phyloP scores from a whole-genome alignment of 1,140 invertebrate species.

The Cephus cinctus region DNA sequence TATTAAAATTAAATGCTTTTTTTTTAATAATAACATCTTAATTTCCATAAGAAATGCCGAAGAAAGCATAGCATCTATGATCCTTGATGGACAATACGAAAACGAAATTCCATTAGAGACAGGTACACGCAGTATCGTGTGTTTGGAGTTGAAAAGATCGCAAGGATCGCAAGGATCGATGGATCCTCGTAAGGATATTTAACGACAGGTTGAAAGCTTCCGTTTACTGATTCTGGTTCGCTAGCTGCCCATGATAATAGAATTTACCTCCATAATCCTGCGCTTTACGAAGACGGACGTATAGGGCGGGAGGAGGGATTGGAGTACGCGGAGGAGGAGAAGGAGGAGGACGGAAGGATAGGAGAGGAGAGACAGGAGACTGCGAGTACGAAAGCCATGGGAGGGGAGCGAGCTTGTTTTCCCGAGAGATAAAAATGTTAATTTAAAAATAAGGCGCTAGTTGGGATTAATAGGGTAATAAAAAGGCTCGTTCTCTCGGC shows the following conservation, averaged over 20 bases:
- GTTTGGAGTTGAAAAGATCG: too few species aligned
- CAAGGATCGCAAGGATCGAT: too few species aligned
- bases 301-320: slow-evolving; percentile 9
- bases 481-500: slow-evolving; percentile 37
- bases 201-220: slow-evolving; percentile 39
- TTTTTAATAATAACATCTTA: slow-evolving; percentile 7
- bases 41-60: slow-evolving; percentile 3
- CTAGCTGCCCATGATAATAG: slow-evolving; percentile 42
- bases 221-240: slow-evolving; percentile 40
- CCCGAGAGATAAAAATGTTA: slow-evolving; percentile 51
- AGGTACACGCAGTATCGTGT: too few species aligned
- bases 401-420: slow-evolving; percentile 40
- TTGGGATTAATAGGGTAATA: slow-evolving; percentile 53
- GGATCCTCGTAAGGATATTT: too few species aligned
- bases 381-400: too few species aligned
- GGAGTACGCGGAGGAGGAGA: slow-evolving; percentile 13
- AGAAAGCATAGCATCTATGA: too few species aligned
- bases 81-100: too few species aligned
- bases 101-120: too few species aligned
- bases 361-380: too few species aligned
- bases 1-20: slow-evolving; percentile 34
- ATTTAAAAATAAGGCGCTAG: slow-evolving; percentile 53
- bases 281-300: slow-evolving; percentile 42
- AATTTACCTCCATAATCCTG: slow-evolving; percentile 48
- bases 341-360: slow-evolving; percentile 10